Base-by-base conservation (phyloP, 2,888 invertebrate genomes). In the Ferdinandea cuprea region DNA sequence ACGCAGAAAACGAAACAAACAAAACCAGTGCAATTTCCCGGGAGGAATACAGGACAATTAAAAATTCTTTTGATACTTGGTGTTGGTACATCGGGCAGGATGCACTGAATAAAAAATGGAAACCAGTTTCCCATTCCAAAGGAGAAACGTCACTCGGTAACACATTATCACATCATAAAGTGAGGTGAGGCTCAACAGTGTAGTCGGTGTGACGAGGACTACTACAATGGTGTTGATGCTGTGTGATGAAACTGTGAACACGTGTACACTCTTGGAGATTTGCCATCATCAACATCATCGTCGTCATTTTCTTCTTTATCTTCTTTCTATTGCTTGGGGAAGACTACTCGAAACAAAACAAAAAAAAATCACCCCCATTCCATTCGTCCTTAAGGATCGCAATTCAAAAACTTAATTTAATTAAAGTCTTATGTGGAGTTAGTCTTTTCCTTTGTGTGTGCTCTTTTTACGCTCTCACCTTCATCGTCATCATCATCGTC, bases 401-500 rank as follows among this genome's bases (percentile, higher is more conserved):
- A 78, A 78, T 78, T 78, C 83, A 83, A 72, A 83, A 83, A 83
- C 72, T 83, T 83, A 66, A 83, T 78, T 83, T 83, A 83, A 83
- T 83, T 83, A 83, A 83, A 78, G 83, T 83, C 83, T 78, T 78
- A 77, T 72, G 63, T 72, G 83, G 44, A 72, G 68, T 78, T 83
- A 78, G 42, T 78, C 83, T 40, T 73, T 83, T 83, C 50, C 46
- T 65, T 66, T 66, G 54, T 72, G 9, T 30, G 25, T 17, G 9
- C 71, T 32, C 48, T 59, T 32, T 80, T 69, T 50, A 69, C 37
- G 58, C 58, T 50, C 50, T 35, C 68, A 44, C 58, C 73, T 54
- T 58, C 63, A 30, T 66, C 59, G 44, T 59, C 25, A 30, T 40
- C 44, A 6, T 19, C n/a, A n/a, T n/a, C 19, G 17, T 19, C 11